Evolutionary conservation across 2,113 vertebrate species (phyloP).

Genomic region (Pyrgilauda ruficollis): DNA sequence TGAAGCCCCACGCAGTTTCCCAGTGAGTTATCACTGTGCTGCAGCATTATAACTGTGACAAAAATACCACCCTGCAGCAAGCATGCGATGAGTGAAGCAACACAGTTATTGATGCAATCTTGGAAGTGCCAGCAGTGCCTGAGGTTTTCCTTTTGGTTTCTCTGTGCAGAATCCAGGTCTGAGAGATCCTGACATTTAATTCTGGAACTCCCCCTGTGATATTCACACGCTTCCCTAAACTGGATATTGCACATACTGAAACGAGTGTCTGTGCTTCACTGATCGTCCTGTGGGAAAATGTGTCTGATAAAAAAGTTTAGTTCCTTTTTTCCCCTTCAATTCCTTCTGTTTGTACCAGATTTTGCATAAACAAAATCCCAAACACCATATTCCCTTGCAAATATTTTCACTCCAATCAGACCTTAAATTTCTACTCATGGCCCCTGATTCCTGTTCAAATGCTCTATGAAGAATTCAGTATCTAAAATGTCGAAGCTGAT

Average conservation of each 20-base stretch:
- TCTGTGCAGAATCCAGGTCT: not conserved
- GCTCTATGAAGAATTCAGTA: not conserved
- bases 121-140: not conserved
- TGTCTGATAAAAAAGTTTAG: not conserved
- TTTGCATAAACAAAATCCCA: not conserved
- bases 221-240: not conserved
- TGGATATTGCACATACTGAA: not conserved
- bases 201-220: not conserved
- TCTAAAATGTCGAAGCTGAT: not conserved
- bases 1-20: not conserved
- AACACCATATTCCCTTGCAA: not conserved
- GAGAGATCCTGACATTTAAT: not conserved
- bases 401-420: not conserved
- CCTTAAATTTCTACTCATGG: not conserved
- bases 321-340: not conserved
- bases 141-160: conserved; percentile 28
- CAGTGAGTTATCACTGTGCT: not conserved
- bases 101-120: not conserved
- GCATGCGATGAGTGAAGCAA: not conserved
- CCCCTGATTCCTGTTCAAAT: not conserved
- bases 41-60: not conserved
- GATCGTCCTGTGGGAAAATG: not conserved
- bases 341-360: not conserved
- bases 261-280: accelerated
- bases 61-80: not conserved